A percentile compares a stretch with the other conserved stretches of the same genome.
These are phyloP conservation scores for Listronotus oregonensis DNA, from an alignment of 1,140 invertebrate species.

Conservation along the genomic window DNA sequence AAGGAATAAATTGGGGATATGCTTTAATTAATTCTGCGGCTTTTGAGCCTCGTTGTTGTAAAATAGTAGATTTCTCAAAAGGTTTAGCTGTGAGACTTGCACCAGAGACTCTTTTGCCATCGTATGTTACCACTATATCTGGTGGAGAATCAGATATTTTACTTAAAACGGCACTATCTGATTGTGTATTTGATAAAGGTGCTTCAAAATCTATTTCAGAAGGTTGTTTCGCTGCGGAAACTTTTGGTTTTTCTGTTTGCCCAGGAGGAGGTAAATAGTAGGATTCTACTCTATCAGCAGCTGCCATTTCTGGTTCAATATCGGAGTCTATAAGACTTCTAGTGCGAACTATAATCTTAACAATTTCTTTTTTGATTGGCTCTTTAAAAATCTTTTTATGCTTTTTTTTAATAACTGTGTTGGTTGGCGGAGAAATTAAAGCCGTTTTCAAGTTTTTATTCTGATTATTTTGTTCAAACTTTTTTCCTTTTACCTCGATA, in stretches of 20 bases:
- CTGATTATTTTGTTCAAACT: slow-evolving; percentile 20
- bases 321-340: slow-evolving; percentile 25
- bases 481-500: slow-evolving; percentile 58
- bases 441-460: slow-evolving; percentile 59
- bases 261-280: slow-evolving; percentile 69
- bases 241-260: slow-evolving; percentile 50
- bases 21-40: slow-evolving; percentile 64
- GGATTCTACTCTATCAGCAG: slow-evolving; percentile 70
- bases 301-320: slow-evolving; percentile 61
- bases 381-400: slow-evolving; percentile 13
- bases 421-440: slow-evolving; percentile 77
- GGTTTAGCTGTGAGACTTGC: slow-evolving; percentile 64
- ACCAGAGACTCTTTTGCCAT: slow-evolving; percentile 72
- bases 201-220: slow-evolving; percentile 51
- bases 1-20: slow-evolving; percentile 72
- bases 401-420: slow-evolving; percentile 59
- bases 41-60: slow-evolving; percentile 60
- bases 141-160: slow-evolving; percentile 48
- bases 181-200: slow-evolving; percentile 1
- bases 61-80: slow-evolving; percentile 55
- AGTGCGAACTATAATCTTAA: slow-evolving; percentile 38
- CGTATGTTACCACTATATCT: slow-evolving; percentile 69
- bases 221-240: slow-evolving; percentile 28
- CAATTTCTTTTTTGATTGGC: slow-evolving; percentile 47
- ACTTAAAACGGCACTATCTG: not conserved